Evolutionary conservation across 2,888 invertebrate genomes (phyloP), one percentile per base, ranked within the genome.

Genomic region (Zaprionus obscuricornis): DNA sequence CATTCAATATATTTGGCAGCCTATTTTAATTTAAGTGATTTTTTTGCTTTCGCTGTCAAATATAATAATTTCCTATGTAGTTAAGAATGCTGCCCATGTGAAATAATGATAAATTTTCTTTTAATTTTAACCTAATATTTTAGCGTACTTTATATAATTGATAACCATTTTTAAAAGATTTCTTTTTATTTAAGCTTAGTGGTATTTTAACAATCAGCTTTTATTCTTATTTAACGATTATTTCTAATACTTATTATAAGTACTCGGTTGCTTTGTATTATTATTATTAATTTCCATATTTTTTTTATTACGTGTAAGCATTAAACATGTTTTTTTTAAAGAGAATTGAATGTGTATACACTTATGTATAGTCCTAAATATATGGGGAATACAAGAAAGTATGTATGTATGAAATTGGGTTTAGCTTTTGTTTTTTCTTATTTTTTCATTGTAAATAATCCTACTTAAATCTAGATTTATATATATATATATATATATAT

Each of bases 371-470:
- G 34, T 69, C 64, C 76, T 66, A 50, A 63, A 58, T 54, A 63
- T 75, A 79, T 70, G 57, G 78, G 74, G 56, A 75, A 75, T 69
- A 75, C 56, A 76, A 70, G 55, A 79, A 79, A 57, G 60, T 73
- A 51, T 66, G 58, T 66, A 56, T 66, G 47, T 73, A 50, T 51
- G 52, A 68, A 71, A 49, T 66, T 58, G 43, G 39, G 42, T 45
- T 37, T 57, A n/a, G 40, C 40, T 26, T 26, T 49, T 29, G 2
- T 34, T 34, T 5, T 34, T 34, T 14, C 18, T 45, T 14, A 8
- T 22, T 4, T 45, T 33, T 33, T 49, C 43, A 34, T 57, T 68
- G 40, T 66, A 68, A 77, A 77, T 77, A 75, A 81, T 74, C 59
- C 76, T 79, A 79, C 67, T 66, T 83, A 76, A 33, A 59, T 18